A percentile compares a stretch with the other conserved stretches of the same genome.
Conservation (phyloP, 2,113 vertebrate species). For the Plotosus lineatus region DNA sequence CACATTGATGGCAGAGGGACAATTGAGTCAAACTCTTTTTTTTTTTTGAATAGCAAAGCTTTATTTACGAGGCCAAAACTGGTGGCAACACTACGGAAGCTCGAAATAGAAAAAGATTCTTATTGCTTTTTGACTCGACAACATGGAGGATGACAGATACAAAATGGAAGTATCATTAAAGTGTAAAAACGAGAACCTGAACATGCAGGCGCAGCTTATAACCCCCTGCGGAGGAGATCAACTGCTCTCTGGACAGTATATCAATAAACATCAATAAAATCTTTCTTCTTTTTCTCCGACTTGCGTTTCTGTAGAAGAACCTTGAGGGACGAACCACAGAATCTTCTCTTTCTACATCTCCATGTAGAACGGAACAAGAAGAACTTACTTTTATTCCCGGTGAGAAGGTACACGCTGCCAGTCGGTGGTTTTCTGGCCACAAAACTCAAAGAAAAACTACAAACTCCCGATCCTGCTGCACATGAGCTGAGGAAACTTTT, state of each 20-base stretch:
- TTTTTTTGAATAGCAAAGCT: constrained; percentile 79
- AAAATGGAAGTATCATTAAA: constrained; percentile 7
- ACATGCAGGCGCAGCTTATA: background rate
- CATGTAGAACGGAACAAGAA: constrained; percentile 51
- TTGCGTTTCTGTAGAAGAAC: constrained; percentile 23
- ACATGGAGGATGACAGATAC: background rate
- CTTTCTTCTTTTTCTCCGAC: constrained; percentile 8
- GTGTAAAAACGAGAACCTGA: background rate
- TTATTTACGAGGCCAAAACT: constrained; percentile 74
- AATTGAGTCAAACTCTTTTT: constrained; percentile 38
- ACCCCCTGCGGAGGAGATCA: background rate
- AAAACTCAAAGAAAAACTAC: constrained; percentile 53
- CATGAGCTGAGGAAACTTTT: constrained; percentile 63
- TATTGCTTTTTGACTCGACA: constrained; percentile 38
- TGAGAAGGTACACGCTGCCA: constrained; percentile 61
- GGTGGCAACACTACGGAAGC: constrained; percentile 40
- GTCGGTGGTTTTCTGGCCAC: constrained; percentile 62
- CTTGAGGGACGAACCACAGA: background rate
- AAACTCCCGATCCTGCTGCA: constrained; percentile 74
- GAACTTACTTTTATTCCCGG: constrained; percentile 31
- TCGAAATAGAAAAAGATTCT: background rate
- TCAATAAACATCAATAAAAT: constrained; percentile 14
- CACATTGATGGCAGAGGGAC: constrained; percentile 60
- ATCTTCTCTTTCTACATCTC: constrained; percentile 11
- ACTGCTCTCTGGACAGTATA: constrained; percentile 25